phyloP scores from a whole-genome alignment of 1,140 invertebrate species.

The Onthophagus taurus region DNA sequence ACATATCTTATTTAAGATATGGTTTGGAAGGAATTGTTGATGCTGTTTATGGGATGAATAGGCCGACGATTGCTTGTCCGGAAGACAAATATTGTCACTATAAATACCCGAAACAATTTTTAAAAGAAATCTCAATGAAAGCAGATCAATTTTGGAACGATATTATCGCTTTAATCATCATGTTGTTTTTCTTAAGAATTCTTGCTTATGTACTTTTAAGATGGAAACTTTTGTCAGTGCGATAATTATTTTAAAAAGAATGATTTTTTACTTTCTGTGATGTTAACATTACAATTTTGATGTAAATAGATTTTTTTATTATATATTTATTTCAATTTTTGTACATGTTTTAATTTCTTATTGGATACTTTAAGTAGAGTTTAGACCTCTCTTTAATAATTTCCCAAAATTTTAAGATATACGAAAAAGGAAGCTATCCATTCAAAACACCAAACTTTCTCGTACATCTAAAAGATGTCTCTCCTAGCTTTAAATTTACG shows the following conservation, averaged over 20 bases:
- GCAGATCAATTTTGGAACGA: slow-evolving; percentile 78
- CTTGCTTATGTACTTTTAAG: slow-evolving; percentile 70
- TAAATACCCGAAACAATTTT: slow-evolving; percentile 60
- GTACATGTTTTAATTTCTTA: too few species aligned
- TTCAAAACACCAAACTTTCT: too few species aligned
- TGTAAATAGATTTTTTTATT: too few species aligned
- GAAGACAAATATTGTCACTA: slow-evolving; percentile 65
- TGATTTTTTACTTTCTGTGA: too few species aligned
- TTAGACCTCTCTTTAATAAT: too few species aligned
- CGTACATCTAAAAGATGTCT: too few species aligned
- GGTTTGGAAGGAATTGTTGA: slow-evolving; percentile 74
- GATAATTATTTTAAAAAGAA: slow-evolving; percentile 45
- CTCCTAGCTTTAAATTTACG: too few species aligned
- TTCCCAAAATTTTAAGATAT: too few species aligned
- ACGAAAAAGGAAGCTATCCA: too few species aligned
- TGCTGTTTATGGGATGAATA: slow-evolving; percentile 72
- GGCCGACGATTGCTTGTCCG: slow-evolving; percentile 52
- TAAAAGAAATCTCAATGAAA: slow-evolving; percentile 69
- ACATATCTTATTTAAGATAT: slow-evolving; percentile 79
- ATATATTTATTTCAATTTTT: too few species aligned
- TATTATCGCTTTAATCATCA: slow-evolving; percentile 59
- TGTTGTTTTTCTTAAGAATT: slow-evolving; percentile 60
- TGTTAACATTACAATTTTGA: too few species aligned
- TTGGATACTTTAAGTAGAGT: too few species aligned
- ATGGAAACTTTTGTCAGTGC: slow-evolving; percentile 61